phyloP scores from a whole-genome alignment of 2,888 invertebrate species.

The Eristalis arbustorum region DNA sequence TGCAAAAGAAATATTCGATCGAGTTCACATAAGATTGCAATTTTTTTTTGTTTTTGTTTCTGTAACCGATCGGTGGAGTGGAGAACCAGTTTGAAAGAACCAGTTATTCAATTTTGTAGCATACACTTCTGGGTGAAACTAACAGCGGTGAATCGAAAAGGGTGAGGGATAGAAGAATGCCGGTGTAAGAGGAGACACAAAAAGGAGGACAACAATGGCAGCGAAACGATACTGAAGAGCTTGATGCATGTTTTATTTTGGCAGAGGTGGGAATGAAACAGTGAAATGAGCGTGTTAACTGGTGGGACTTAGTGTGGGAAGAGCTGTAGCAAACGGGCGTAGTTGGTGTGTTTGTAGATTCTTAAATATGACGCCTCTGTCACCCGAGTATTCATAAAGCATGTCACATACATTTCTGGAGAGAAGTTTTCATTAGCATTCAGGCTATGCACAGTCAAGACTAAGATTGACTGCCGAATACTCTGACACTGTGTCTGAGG shows the following conservation, averaged over 20 bases:
- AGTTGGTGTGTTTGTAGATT: too few relatives aligned
- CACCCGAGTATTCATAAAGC: too few relatives aligned
- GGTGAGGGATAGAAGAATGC: slow-evolving; percentile 4
- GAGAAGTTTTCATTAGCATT: too few relatives aligned
- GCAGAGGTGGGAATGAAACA: too few relatives aligned
- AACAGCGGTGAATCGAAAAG: slow-evolving; percentile 3
- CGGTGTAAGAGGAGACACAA: background rate
- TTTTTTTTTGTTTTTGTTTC: background rate
- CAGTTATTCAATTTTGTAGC: slow-evolving; percentile 11
- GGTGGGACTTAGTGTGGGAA: too few relatives aligned
- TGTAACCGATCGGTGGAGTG: background rate
- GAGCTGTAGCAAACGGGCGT: too few relatives aligned
- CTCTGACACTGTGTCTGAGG: too few relatives aligned
- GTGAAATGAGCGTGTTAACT: too few relatives aligned
- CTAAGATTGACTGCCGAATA: too few relatives aligned
- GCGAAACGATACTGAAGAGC: background rate
- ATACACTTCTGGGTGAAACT: slow-evolving; percentile 1
- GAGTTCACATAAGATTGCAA: background rate
- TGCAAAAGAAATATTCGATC: background rate
- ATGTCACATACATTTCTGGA: too few relatives aligned
- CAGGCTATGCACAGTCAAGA: too few relatives aligned
- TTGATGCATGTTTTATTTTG: background rate
- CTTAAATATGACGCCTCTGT: too few relatives aligned
- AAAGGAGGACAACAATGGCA: background rate
- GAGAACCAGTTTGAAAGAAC: slow-evolving; percentile 9